A percentile compares a stretch with the other conserved stretches of the same genome.
Evolutionary conservation across 2,797 vertebrate species (phyloP).

Genomic region (Vultur gryphus): DNA sequence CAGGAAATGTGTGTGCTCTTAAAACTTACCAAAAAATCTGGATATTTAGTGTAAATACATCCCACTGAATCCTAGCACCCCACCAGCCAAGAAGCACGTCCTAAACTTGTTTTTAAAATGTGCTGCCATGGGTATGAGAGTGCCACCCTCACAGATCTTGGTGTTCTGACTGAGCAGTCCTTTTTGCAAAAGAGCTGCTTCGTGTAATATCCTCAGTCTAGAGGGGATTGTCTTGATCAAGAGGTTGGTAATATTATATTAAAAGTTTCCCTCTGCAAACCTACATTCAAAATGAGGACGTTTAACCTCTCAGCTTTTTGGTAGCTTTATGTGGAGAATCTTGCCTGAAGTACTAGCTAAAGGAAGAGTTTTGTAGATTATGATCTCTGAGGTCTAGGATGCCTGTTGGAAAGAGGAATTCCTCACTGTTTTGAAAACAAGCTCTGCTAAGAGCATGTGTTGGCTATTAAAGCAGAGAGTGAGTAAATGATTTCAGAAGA

Average conservation of each 20-base stretch:
- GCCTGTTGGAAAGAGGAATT: not conserved
- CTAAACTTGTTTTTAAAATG: not conserved
- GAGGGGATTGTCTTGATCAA: not conserved
- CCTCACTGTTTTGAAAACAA: not conserved
- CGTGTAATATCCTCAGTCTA: not conserved
- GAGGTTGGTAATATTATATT: not conserved
- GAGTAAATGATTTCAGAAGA: not conserved
- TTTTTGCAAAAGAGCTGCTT: not conserved
- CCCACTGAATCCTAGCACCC: not conserved
- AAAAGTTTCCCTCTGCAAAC: not conserved
- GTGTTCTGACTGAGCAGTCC: not conserved
- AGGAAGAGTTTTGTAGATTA: not conserved
- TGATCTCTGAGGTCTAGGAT: not conserved
- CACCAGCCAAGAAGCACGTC: not conserved
- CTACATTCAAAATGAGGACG: accelerated
- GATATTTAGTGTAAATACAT: not conserved
- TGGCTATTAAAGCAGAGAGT: not conserved
- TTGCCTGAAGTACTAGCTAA: not conserved
- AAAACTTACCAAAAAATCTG: not conserved
- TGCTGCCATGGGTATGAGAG: not conserved
- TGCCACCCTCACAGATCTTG: not conserved
- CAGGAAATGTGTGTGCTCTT: not conserved
- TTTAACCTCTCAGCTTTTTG: not conserved
- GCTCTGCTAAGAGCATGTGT: not conserved
- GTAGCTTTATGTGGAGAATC: not conserved